These are phyloP conservation scores for Parauchenoglanis ngamensis DNA, from an alignment of 2,797 vertebrate genomes.

Conservation along the genomic window DNA sequence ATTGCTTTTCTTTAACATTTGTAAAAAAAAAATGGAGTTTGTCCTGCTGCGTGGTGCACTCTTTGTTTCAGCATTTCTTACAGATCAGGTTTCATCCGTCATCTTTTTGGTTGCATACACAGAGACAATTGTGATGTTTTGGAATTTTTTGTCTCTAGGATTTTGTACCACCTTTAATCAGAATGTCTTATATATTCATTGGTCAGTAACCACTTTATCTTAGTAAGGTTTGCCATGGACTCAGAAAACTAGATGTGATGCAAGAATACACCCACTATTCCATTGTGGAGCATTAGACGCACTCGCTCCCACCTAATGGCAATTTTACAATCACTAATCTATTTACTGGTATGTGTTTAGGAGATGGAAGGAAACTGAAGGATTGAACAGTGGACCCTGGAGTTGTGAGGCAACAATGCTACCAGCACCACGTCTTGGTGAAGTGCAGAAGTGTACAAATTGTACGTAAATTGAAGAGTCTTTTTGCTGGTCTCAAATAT, in stretches of 20 bases:
- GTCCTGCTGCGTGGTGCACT: background rate
- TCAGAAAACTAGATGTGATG: background rate
- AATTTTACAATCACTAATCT: background rate
- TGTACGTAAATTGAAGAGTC: background rate
- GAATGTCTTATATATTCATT: background rate
- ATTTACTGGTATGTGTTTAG: background rate
- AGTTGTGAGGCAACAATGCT: background rate
- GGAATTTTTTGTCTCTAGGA: background rate
- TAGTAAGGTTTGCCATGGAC: background rate
- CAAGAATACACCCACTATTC: background rate
- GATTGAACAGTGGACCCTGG: background rate
- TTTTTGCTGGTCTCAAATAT: background rate
- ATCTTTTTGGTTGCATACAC: background rate
- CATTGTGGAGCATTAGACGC: background rate
- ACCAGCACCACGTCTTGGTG: background rate
- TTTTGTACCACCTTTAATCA: background rate
- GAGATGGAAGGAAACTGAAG: background rate
- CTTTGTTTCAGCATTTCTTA: background rate
- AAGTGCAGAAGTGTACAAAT: background rate
- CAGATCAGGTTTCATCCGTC: background rate
- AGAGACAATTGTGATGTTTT: background rate
- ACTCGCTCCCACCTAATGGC: background rate
- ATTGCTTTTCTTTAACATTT: background rate
- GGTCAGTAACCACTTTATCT: background rate
- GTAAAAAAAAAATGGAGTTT: background rate